Base-by-base conservation (phyloP, 2,888 invertebrate genomes). In the Drosophila neoperkinsi region DNA sequence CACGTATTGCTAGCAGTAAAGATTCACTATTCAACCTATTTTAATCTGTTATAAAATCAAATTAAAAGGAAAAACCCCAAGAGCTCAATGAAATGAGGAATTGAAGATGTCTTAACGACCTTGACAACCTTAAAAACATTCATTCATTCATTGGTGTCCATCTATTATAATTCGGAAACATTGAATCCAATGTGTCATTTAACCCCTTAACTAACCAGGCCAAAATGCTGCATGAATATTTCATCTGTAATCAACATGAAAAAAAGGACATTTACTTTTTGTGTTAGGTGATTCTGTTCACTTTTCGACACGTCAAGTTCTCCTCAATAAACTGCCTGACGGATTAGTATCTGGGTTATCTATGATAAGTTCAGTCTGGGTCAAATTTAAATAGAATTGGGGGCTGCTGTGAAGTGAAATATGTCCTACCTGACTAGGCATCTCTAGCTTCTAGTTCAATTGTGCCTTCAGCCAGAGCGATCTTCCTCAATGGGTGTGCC, bases 251-350 rank as follows among this genome's bases (percentile, higher is more conserved):
- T 16, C 13, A 16, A 1, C 38, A n/a, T 30, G 13, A 16, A 56
- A 56, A 38, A 38, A 56, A 38, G 4, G 57, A 51, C 70, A 59
- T 74, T 56, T 10, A 73, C 83, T 82, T 77, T 53, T 68, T 46
- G 77, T 79, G 79, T 58, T 74, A 57, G 81, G 69, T 33, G 83
- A 65, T 81, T 83, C 85, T 81, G 82, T 84, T 77, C 77, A 84
- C 66, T 70, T 69, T 65, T 77, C 79, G 61, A 79, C 84, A 72
- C 77, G 53, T 67, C 46, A 63, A 82, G 83, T 79, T 59, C 53
- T 31, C 13, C 67, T 66, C 50, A 33, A 59, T 28, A 16, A 31
- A 5, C 68, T 9, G 4, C 62, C n/a, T 30, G n/a, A 18, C 38
- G 16, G 25, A 16, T 25, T 9, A 4, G 4, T 4, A 4, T 46